Evolutionary conservation across 2,888 invertebrate genomes (phyloP).

Genomic region (Thysanoteuthis rhombus): DNA sequence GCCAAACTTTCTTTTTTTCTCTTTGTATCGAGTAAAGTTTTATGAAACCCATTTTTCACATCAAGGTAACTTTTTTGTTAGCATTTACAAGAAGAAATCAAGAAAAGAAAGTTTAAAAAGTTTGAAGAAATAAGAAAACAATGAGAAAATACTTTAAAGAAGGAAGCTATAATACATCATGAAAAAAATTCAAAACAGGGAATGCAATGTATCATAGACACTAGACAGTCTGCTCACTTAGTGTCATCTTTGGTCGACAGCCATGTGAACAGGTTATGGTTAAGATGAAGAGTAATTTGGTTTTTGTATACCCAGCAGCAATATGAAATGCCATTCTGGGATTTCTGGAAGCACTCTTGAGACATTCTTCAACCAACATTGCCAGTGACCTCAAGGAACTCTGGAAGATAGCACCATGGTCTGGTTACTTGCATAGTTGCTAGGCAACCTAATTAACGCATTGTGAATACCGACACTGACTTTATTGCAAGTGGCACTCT

Average conservation of each 20-base stretch:
- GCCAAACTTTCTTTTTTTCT: not conserved
- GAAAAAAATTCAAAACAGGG: not conserved
- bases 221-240: not conserved
- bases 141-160: not conserved
- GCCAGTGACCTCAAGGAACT: not conserved
- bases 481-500: not conserved
- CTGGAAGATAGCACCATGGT: not conserved
- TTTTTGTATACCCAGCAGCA: not conserved
- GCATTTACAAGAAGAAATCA: not conserved
- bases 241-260: not conserved
- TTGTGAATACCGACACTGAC: slow-evolving; percentile 12
- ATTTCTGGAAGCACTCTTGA: not conserved
- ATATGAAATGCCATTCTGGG: not conserved
- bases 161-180: not conserved
- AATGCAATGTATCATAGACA: not conserved
- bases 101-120: not conserved
- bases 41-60: not conserved
- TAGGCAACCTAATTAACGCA: not conserved
- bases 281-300: not conserved
- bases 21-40: not conserved
- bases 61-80: not conserved
- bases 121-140: not conserved
- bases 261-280: not conserved
- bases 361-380: not conserved
- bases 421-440: not conserved